These are phyloP conservation scores for Pseudotriccus pelzelni DNA, from an alignment of 2,797 vertebrate species.

Conservation along the genomic window DNA sequence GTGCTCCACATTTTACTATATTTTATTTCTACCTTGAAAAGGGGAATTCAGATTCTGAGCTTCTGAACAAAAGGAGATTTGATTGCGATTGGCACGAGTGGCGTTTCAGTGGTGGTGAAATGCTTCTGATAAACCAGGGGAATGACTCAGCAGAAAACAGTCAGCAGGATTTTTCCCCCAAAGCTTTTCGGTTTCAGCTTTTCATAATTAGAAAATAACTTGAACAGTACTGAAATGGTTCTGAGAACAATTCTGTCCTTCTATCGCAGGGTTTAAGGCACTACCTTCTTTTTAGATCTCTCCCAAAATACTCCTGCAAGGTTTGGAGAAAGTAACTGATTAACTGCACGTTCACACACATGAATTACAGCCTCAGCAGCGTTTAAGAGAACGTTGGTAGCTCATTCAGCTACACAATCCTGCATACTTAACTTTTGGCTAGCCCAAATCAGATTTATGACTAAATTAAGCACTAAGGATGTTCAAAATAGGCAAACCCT, in stretches of 20 bases:
- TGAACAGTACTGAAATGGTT: background rate
- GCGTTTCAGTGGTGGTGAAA: background rate
- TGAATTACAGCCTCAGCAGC: background rate
- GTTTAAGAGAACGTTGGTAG: background rate
- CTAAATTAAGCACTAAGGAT: background rate
- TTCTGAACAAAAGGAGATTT: slow-evolving; percentile 26
- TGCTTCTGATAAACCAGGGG: slow-evolving; percentile 15
- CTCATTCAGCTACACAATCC: background rate
- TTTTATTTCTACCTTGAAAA: slow-evolving; percentile 20
- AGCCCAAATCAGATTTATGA: background rate
- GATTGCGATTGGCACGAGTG: background rate
- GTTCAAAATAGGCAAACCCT: background rate
- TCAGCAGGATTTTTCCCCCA: slow-evolving; percentile 2
- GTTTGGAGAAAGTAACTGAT: background rate
- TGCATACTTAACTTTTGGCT: background rate
- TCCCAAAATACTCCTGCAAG: background rate
- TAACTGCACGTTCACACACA: background rate
- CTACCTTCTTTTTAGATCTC: background rate
- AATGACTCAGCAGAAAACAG: slow-evolving; percentile 62
- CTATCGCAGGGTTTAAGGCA: background rate
- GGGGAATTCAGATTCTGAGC: background rate
- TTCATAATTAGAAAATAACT: slow-evolving; percentile 4
- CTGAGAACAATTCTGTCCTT: background rate
- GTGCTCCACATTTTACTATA: background rate
- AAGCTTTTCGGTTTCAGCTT: slow-evolving; percentile 29